Base-by-base conservation (phyloP, 1,140 invertebrate genomes). In the Brachionus rubens region DNA sequence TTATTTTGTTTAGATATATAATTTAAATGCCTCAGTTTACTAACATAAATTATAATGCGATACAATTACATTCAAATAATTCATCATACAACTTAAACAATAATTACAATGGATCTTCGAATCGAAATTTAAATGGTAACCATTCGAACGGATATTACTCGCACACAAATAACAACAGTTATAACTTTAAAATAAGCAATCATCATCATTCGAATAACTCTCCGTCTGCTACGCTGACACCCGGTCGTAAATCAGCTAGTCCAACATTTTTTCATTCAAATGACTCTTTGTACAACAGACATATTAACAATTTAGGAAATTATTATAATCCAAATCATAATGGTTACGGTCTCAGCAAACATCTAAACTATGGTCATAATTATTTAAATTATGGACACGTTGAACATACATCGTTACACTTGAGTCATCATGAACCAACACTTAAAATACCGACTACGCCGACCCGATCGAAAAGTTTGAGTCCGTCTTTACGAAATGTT, bases 171-270 rank as follows among this genome's bases (percentile, higher is more conserved):
- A 16, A 26, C 14, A 36, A 59, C 36, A 4, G 6, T 19, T 33
- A 9, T 16, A 36, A 59, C 9, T 16, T 16, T 19, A n/a, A 33
- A 36, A 43, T 9, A 12, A 43, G 28, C 24, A 65, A 43, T 43
- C n/a, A n/a, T n/a, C n/a, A n/a, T n/a, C n/a, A n/a, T n/a, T 40
- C 56, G 1, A 65, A 36, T 65, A 12, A 40, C 43, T 65, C 59
- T 3, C 59, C 59, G n/a, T 19, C 16, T 12, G 36, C 59, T 43
- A 9, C 14, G 1, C 10, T 43, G 5, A 65, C 59, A n/a, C 68
- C 68, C 9, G 68, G 68, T 19, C 46, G 68, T 36, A 72, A 72
- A 54, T 72, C 68, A 54, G 68, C 68, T 28, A 50, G 46, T 40
- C 68, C 68, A 12, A 72, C 46, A 36, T 72, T 72, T 72, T 65